Evolutionary conservation across 2,888 invertebrate genomes (phyloP).

Genomic region (Tyria jacobaeae): DNA sequence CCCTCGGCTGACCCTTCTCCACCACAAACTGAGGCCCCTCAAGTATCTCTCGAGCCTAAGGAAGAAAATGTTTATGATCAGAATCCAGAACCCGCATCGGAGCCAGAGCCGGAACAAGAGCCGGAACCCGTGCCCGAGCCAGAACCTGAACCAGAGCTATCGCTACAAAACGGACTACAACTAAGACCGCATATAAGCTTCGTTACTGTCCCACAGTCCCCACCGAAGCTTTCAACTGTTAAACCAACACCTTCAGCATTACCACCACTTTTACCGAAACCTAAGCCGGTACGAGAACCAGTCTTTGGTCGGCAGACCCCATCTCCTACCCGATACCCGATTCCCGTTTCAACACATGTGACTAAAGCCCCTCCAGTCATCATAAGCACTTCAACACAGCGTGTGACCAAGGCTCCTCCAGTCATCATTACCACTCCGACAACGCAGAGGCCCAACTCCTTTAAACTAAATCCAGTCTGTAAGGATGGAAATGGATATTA

Average conservation of each 20-base stretch:
- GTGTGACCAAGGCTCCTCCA: background rate
- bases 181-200: too few species aligned
- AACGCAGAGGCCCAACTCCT: background rate
- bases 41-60: background rate
- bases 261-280: background rate
- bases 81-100: background rate
- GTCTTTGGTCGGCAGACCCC: background rate
- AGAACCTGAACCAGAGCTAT: background rate
- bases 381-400: too few species aligned
- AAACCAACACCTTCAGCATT: background rate
- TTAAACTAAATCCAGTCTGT: slow-evolving; percentile 42
- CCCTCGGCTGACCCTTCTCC: background rate
- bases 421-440: too few species aligned
- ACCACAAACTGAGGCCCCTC: background rate
- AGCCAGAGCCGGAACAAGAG: background rate
- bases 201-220: too few species aligned
- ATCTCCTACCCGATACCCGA: background rate
- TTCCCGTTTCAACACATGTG: too few species aligned
- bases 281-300: background rate
- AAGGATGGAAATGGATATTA: slow-evolving; percentile 53
- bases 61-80: background rate
- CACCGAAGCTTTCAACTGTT: background rate
- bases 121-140: too few species aligned
- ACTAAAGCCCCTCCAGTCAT: too few species aligned
- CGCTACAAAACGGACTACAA: background rate